Evolutionary conservation across 2,888 invertebrate genomes (phyloP).

Genomic region (Parnassius apollo): DNA sequence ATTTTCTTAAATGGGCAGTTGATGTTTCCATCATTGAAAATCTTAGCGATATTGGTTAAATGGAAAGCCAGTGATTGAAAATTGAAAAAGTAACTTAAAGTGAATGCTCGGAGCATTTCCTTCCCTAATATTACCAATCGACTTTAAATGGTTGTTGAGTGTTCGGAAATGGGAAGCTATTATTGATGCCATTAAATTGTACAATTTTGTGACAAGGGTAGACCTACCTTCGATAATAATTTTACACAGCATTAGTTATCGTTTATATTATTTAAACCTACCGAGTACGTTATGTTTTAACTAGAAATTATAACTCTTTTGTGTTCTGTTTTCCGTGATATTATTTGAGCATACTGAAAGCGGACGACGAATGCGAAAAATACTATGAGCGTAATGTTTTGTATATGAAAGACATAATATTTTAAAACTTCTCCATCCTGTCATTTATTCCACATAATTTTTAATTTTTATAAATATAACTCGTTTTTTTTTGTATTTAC

Average conservation of each 20-base stretch:
- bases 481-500: no score
- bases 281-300: not conserved
- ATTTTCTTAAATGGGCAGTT: not conserved
- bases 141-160: slow-evolving; percentile 45
- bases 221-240: slow-evolving; percentile 38
- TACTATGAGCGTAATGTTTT: no score
- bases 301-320: no score
- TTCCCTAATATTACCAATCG: slow-evolving; percentile 67
- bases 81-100: slow-evolving; percentile 50
- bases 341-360: no score
- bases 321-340: no score
- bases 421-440: no score
- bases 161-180: slow-evolving; percentile 52
- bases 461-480: no score
- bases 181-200: slow-evolving; percentile 54
- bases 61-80: slow-evolving; percentile 48
- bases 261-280: not conserved
- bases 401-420: no score
- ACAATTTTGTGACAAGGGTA: slow-evolving; percentile 57
- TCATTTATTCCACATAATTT: no score
- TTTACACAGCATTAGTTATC: slow-evolving; percentile 4
- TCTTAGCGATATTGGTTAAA: slow-evolving; percentile 48
- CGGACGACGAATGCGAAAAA: no score
- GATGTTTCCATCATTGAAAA: slow-evolving; percentile 38
- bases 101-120: slow-evolving; percentile 58